Percentiles rank a stretch among this genome's conserved stretches.
Evolutionary conservation across 2,797 vertebrate species (phyloP).

Genomic region (Ptychobarbus kaznakovi): DNA sequence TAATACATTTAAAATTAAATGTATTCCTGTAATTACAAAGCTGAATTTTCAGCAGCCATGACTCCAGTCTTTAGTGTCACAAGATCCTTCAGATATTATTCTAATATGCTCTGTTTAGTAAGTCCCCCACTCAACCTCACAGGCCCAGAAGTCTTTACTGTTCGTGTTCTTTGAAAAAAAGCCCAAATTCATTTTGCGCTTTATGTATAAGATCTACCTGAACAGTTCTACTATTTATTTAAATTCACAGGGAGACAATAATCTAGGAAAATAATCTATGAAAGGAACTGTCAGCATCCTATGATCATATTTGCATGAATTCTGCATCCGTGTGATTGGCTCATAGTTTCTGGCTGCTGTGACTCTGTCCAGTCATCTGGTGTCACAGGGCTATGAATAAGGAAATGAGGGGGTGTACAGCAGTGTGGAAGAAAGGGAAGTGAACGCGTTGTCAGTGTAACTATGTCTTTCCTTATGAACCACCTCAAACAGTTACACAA

Average conservation of each 20-base stretch:
- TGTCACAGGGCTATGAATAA: constrained; percentile 31
- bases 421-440: constrained; percentile 35
- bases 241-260: background rate
- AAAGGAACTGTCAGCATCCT: background rate
- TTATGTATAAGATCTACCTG: background rate
- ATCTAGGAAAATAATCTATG: background rate
- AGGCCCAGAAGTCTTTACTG: background rate
- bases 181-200: background rate
- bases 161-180: background rate
- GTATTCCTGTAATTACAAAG: background rate
- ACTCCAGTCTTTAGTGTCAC: background rate
- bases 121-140: background rate
- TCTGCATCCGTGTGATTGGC: constrained; percentile 18
- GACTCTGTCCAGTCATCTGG: constrained; percentile 1
- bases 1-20: background rate
- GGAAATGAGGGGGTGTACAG: constrained; percentile 3
- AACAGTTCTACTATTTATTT: background rate
- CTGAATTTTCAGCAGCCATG: background rate
- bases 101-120: background rate
- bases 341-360: background rate
- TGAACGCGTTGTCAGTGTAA: constrained; percentile 52
- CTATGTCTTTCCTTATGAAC: constrained; percentile 64
- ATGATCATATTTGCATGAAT: background rate
- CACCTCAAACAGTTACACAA: constrained; percentile 70
- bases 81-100: background rate